Evolutionary conservation across 2,888 invertebrate genomes (phyloP).

Genomic region (Papilio elwesi): DNA sequence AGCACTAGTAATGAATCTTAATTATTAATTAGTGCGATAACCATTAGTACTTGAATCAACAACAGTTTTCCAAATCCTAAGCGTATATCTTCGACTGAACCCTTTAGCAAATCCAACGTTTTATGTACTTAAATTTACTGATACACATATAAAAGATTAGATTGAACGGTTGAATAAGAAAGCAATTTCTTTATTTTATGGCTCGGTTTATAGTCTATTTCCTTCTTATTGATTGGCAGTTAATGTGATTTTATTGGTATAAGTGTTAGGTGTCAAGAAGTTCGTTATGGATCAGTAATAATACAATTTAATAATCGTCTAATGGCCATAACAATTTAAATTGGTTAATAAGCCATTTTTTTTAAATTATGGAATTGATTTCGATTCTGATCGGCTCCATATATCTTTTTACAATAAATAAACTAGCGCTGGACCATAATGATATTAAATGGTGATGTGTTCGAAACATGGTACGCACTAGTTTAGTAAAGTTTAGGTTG

Average conservation of each 20-base stretch:
- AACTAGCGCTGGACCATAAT: too few relatives aligned
- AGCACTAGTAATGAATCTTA: too few relatives aligned
- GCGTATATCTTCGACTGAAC: background rate
- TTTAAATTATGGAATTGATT: too few relatives aligned
- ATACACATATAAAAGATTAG: conserved; percentile 24
- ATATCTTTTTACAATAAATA: too few relatives aligned
- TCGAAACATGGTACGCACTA: too few relatives aligned
- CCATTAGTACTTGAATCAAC: background rate
- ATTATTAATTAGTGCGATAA: too few relatives aligned
- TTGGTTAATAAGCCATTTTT: too few relatives aligned
- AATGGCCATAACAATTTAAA: too few relatives aligned
- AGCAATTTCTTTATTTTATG: conserved; percentile 29
- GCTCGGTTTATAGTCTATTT: conserved; percentile 21
- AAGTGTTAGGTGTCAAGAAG: background rate
- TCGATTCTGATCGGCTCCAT: too few relatives aligned
- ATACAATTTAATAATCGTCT: too few relatives aligned
- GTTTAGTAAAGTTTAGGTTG: too few relatives aligned
- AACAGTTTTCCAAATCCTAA: background rate
- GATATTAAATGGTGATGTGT: too few relatives aligned
- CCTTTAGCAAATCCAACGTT: background rate
- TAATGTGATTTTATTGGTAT: conserved; percentile 25
- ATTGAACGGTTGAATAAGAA: conserved; percentile 19
- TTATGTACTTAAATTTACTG: conserved; percentile 2
- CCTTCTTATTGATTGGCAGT: conserved; percentile 23
- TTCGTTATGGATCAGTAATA: background rate